A percentile compares a stretch with the other conserved stretches of the same genome.
These are phyloP conservation scores for Lottia gigantea DNA, from an alignment of 2,888 invertebrate genomes.

Conservation along the genomic window DNA sequence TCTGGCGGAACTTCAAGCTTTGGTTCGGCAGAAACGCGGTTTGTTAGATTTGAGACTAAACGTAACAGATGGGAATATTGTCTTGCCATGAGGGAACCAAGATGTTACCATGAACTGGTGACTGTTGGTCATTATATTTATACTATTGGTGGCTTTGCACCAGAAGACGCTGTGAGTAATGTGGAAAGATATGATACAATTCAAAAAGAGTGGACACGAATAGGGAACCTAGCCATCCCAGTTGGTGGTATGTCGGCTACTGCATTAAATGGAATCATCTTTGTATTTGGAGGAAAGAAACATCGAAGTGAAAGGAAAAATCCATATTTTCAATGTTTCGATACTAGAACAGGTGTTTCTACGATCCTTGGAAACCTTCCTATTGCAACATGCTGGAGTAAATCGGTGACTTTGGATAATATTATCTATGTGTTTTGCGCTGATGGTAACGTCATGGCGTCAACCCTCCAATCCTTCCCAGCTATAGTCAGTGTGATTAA, in stretches of 20 bases:
- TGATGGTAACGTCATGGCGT: slow-evolving; percentile 32
- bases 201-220: slow-evolving; percentile 22
- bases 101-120: slow-evolving; percentile 33
- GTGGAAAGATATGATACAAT: slow-evolving; percentile 30
- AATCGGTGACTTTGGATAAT: slow-evolving; percentile 32
- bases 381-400: slow-evolving; percentile 31
- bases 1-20: slow-evolving; percentile 30
- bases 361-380: slow-evolving; percentile 28
- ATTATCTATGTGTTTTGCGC: slow-evolving; percentile 33
- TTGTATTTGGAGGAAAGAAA: slow-evolving; percentile 34
- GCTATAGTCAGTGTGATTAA: slow-evolving; percentile 30
- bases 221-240: slow-evolving; percentile 30
- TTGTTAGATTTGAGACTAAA: slow-evolving; percentile 32
- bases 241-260: slow-evolving; percentile 33
- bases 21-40: slow-evolving; percentile 26
- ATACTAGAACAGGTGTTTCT: slow-evolving; percentile 30
- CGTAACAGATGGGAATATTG: slow-evolving; percentile 35
- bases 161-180: slow-evolving; percentile 24
- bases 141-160: slow-evolving; percentile 32
- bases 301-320: slow-evolving; percentile 30
- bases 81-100: slow-evolving; percentile 26
- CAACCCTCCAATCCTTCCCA: slow-evolving; percentile 24
- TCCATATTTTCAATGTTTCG: slow-evolving; percentile 30
- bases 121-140: slow-evolving; percentile 28
- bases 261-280: slow-evolving; percentile 29